Evolutionary conservation across 2,113 vertebrate species (phyloP).

Genomic region (Monarcha castaneiventris): DNA sequence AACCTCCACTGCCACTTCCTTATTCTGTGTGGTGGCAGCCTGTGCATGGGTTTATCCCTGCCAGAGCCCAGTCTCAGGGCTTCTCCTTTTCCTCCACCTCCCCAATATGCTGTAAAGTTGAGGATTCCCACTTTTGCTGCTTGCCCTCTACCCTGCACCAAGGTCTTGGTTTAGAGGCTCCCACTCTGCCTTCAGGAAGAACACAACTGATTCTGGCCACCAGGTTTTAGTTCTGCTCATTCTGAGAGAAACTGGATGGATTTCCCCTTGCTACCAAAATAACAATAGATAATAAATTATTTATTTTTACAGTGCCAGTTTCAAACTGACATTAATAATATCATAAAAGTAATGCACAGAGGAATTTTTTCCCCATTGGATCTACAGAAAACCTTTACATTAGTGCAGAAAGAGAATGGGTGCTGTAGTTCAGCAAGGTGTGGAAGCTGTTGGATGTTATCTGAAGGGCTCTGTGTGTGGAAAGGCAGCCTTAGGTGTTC

Average conservation of each 20-base stretch:
- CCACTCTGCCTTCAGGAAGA: neutral
- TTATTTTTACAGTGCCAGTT: neutral
- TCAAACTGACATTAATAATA: neutral
- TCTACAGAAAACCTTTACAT: neutral
- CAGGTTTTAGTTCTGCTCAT: neutral
- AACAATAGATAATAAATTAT: neutral
- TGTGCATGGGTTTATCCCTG: neutral
- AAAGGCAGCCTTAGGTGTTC: neutral
- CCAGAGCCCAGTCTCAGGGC: neutral
- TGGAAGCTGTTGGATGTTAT: neutral
- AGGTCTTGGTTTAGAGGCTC: neutral
- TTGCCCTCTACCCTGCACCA: neutral
- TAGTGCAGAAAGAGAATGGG: neutral
- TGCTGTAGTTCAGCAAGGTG: neutral
- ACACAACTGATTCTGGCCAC: neutral
- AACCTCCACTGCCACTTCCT: neutral
- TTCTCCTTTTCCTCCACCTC: neutral
- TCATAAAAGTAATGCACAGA: neutral
- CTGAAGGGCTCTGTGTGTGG: neutral
- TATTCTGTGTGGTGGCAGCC: neutral
- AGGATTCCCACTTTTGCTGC: neutral
- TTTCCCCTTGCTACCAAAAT: neutral
- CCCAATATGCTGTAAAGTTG: neutral
- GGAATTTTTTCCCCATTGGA: neutral
- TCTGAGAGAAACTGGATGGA: neutral